These are phyloP conservation scores for Callithrix jacchus DNA, from an alignment of 2,113 vertebrate species.

Conservation along the genomic window DNA sequence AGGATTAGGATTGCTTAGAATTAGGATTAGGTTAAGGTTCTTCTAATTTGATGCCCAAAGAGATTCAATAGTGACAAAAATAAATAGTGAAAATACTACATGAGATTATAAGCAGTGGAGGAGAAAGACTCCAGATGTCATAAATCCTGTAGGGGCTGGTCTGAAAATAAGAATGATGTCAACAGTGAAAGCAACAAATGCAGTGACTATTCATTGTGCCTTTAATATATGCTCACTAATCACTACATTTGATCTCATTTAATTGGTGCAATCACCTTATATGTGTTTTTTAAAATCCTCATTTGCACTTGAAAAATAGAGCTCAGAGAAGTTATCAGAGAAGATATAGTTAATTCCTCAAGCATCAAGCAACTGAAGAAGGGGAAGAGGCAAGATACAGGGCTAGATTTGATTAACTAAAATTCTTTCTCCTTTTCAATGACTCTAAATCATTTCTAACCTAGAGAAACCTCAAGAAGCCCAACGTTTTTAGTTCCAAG, in stretches of 20 bases:
- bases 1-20: not conserved
- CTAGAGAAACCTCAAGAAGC: not conserved
- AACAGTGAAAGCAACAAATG: not conserved
- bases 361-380: not conserved
- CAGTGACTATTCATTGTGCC: not conserved
- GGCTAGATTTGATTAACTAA: not conserved
- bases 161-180: not conserved
- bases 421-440: not conserved
- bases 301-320: slow-evolving; percentile 6
- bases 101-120: not conserved
- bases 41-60: not conserved
- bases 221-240: not conserved
- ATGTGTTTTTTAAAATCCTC: not conserved
- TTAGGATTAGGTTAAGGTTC: no score
- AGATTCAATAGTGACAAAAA: not conserved
- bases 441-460: not conserved
- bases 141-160: not conserved
- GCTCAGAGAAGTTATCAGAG: not conserved
- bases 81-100: not conserved
- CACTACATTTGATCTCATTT: not conserved
- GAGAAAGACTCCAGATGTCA: not conserved
- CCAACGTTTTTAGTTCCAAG: not conserved
- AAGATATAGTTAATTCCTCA: not conserved
- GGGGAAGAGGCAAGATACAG: not conserved
- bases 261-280: not conserved